Evolutionary conservation across 2,888 invertebrate species (phyloP).

Genomic region (Ceratothoa steindachneri): DNA sequence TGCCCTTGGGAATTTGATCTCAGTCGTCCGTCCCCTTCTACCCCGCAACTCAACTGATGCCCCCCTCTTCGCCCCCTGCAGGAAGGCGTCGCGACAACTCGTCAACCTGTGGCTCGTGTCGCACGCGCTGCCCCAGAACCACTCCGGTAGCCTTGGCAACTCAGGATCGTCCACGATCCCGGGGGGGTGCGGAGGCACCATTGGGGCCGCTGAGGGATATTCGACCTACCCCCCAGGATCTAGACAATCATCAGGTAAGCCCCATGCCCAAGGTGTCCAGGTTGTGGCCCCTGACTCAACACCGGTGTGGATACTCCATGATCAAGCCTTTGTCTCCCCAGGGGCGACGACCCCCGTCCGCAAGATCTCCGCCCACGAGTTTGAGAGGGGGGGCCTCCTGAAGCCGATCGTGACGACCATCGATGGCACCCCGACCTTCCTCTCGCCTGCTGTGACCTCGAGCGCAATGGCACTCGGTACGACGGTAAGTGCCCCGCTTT

Average conservation of each 20-base stretch:
- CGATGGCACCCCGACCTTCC: constrained; percentile 89
- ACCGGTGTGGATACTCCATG: neutral
- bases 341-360: constrained; percentile 71
- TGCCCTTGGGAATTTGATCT: too few species aligned
- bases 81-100: constrained; percentile 66
- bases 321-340: constrained; percentile 10
- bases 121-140: constrained; percentile 56
- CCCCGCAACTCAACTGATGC: too few species aligned
- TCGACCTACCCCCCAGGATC: constrained; percentile 18
- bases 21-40: too few species aligned
- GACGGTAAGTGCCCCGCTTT: constrained; percentile 14
- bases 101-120: constrained; percentile 90
- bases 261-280: too few species aligned
- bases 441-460: constrained; percentile 53
- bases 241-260: constrained; percentile 37
- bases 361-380: constrained; percentile 91
- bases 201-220: neutral
- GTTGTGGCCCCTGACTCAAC: too few species aligned
- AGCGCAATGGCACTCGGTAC: neutral
- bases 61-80: too few species aligned
- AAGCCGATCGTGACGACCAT: constrained; percentile 91
- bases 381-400: constrained; percentile 83
- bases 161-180: neutral
- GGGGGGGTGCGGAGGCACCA: neutral
- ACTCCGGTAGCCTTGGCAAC: constrained; percentile 18